Evolutionary conservation across 2,113 vertebrate genomes (phyloP).

Genomic region (Heliornis fulica): DNA sequence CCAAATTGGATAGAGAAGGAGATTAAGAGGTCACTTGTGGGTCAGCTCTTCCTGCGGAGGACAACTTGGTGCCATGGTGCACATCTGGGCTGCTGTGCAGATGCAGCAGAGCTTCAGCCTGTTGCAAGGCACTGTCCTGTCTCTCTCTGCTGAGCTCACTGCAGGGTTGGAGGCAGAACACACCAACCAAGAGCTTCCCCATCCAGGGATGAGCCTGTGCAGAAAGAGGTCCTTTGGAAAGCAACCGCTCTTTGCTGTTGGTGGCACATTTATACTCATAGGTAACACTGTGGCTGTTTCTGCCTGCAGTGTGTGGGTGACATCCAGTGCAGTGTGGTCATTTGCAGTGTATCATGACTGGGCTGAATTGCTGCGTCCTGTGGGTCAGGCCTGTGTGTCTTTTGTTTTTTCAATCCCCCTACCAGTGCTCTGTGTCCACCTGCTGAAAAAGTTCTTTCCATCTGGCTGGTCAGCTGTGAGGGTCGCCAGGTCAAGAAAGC

Average conservation of each 20-base stretch:
- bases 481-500: neutral
- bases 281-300: neutral
- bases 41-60: neutral
- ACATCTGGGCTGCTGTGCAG: neutral
- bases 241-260: neutral
- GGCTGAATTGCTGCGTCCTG: neutral
- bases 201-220: neutral
- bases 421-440: neutral
- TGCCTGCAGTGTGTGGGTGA: neutral
- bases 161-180: neutral
- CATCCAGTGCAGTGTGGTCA: neutral
- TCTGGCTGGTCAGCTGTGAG: neutral
- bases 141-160: neutral
- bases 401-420: neutral
- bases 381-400: neutral
- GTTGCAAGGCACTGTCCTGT: neutral
- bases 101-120: neutral
- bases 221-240: neutral
- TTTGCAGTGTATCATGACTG: neutral
- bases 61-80: neutral
- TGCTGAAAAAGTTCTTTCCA: neutral
- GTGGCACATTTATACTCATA: neutral
- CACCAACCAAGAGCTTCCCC: neutral
- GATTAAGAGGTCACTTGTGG: constrained; percentile 33
- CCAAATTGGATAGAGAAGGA: constrained; percentile 17